Conservation (phyloP, 2,888 invertebrate genomes). For the Drosophila meridiana region DNA sequence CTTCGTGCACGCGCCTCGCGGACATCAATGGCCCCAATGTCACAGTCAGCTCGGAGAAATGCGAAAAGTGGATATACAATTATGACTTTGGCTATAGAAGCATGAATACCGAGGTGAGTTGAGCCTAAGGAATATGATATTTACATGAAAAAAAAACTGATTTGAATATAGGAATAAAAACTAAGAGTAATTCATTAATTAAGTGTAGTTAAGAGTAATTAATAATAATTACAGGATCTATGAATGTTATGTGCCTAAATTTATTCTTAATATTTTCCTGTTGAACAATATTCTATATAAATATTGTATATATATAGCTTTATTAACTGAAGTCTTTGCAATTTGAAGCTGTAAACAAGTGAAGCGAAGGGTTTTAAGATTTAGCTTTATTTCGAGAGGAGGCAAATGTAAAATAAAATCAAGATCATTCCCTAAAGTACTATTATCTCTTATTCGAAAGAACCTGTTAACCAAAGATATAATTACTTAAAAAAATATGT, state of each 20-base stretch:
- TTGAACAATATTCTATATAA: no score
- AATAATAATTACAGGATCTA: no score
- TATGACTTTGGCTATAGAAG: conserved; percentile 87
- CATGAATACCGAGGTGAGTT: conserved; percentile 87
- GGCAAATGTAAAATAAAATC: not conserved
- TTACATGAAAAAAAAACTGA: not conserved
- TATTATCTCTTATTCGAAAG: not conserved
- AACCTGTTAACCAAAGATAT: not conserved
- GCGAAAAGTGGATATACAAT: conserved; percentile 87
- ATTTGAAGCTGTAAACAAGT: no score
- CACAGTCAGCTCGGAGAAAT: conserved; percentile 82
- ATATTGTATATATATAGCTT: no score
- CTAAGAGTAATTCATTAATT: no score
- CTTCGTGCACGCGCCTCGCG: conserved; percentile 83
- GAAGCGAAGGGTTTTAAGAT: not conserved
- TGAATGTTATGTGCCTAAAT: not conserved
- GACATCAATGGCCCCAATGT: conserved; percentile 79
- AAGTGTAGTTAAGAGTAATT: no score
- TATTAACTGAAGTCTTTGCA: no score
- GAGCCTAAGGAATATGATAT: not conserved
- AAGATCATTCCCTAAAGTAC: not conserved
- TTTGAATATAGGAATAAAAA: no score
- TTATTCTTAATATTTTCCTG: no score
- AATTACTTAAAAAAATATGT: not conserved
- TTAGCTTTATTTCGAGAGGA: not conserved